These are phyloP conservation scores for Neotoma lepida DNA, from an alignment of 2,113 vertebrate genomes.

Conservation along the genomic window DNA sequence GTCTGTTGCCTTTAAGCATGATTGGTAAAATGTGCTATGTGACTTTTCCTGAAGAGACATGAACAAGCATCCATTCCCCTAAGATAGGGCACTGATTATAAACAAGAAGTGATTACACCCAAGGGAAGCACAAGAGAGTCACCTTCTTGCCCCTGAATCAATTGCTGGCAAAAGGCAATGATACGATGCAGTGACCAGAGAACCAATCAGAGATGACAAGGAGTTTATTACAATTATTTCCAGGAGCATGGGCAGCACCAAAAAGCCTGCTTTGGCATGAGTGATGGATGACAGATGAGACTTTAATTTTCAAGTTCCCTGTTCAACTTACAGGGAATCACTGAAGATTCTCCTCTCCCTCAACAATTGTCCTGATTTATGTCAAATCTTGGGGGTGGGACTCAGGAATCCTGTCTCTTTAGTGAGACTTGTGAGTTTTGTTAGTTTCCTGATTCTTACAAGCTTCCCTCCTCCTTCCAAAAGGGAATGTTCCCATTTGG, in stretches of 20 bases:
- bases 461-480: background rate
- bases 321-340: background rate
- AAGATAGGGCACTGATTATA: background rate
- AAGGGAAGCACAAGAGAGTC: background rate
- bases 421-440: background rate
- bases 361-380: background rate
- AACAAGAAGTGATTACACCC: background rate
- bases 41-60: background rate
- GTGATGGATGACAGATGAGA: background rate
- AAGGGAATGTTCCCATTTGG: background rate
- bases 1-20: background rate
- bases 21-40: background rate
- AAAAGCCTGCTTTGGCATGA: background rate
- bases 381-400: background rate
- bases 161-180: background rate
- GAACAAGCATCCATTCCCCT: background rate
- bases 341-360: background rate
- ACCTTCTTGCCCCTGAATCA: background rate
- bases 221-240: background rate
- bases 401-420: background rate
- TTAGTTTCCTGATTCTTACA: background rate
- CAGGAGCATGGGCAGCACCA: background rate
- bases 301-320: background rate
- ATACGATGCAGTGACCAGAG: background rate
- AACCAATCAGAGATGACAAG: background rate